These are phyloP conservation scores for Notothenia coriiceps DNA, from an alignment of 2,113 vertebrate genomes.

Conservation along the genomic window DNA sequence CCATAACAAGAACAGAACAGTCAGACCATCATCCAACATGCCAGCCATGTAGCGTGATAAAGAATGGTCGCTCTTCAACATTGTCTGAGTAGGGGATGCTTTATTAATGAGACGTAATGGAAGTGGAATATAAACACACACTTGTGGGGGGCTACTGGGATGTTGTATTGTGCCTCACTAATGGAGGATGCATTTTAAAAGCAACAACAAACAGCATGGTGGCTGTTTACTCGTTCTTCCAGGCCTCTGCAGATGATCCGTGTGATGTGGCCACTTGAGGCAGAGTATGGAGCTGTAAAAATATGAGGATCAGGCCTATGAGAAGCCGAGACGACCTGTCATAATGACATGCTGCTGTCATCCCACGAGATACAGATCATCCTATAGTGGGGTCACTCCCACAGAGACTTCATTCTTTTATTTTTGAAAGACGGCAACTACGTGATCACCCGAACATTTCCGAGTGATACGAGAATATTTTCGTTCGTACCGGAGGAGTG, in stretches of 20 bases:
- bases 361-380: background rate
- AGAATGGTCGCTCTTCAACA: background rate
- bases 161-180: conserved; percentile 5
- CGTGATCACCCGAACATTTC: too few relatives aligned
- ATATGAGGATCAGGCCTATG: conserved; percentile 16
- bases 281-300: background rate
- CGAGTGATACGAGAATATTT: too few relatives aligned
- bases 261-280: background rate
- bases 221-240: conserved; percentile 12
- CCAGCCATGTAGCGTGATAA: background rate
- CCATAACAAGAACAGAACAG: conserved; percentile 3
- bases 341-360: conserved; percentile 7
- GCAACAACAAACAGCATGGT: conserved; percentile 11
- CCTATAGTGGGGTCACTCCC: background rate
- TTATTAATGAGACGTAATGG: conserved; percentile 46
- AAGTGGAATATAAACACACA: conserved; percentile 32
- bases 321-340: background rate
- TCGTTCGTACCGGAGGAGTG: too few relatives aligned
- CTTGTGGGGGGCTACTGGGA: background rate
- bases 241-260: background rate
- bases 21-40: background rate
- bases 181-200: conserved; percentile 20
- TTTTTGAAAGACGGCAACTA: too few relatives aligned
- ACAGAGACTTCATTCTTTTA: background rate
- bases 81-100: conserved; percentile 11